Evolutionary conservation across 2,113 vertebrate genomes (phyloP).

Genomic region (Oxygymnocypris stewartii): DNA sequence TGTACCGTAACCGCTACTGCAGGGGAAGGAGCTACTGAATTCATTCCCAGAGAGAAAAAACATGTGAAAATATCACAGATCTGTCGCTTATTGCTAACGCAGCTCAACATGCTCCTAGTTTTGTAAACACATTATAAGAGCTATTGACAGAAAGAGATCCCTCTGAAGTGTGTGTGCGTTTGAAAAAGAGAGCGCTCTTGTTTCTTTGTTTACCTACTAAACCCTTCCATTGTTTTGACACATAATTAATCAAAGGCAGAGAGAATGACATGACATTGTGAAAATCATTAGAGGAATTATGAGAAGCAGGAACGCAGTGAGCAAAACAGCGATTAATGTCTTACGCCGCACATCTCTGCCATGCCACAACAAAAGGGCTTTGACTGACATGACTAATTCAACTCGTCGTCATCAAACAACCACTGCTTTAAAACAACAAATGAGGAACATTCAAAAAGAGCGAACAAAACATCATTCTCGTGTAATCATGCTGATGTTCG

Average conservation of each 20-base stretch:
- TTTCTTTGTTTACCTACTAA: slow-evolving; percentile 71
- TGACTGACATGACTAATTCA: slow-evolving; percentile 71
- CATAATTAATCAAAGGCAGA: slow-evolving; percentile 72
- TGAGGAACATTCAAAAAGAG: not conserved
- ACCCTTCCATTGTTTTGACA: slow-evolving; percentile 73
- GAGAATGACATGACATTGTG: slow-evolving; percentile 64
- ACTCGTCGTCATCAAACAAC: slow-evolving; percentile 43
- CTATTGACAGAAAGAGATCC: slow-evolving; percentile 26
- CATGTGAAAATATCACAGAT: not conserved
- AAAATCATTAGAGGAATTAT: slow-evolving; percentile 70
- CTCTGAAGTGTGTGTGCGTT: slow-evolving; percentile 27
- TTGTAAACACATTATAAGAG: slow-evolving; percentile 19
- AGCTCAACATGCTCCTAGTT: not conserved
- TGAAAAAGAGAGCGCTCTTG: slow-evolving; percentile 26
- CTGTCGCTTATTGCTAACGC: not conserved
- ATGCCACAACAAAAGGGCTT: slow-evolving; percentile 69
- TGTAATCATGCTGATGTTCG: not conserved
- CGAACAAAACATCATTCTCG: not conserved
- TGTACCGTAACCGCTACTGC: not conserved
- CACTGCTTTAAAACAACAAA: slow-evolving; percentile 10
- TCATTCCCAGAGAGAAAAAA: slow-evolving; percentile 6
- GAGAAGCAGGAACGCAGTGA: slow-evolving; percentile 21
- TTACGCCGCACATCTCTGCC: slow-evolving; percentile 52
- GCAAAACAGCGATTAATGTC: slow-evolving; percentile 50
- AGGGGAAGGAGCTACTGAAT: not conserved